These are phyloP conservation scores for Pipra filicauda DNA, from an alignment of 2,113 vertebrate species.

Conservation along the genomic window DNA sequence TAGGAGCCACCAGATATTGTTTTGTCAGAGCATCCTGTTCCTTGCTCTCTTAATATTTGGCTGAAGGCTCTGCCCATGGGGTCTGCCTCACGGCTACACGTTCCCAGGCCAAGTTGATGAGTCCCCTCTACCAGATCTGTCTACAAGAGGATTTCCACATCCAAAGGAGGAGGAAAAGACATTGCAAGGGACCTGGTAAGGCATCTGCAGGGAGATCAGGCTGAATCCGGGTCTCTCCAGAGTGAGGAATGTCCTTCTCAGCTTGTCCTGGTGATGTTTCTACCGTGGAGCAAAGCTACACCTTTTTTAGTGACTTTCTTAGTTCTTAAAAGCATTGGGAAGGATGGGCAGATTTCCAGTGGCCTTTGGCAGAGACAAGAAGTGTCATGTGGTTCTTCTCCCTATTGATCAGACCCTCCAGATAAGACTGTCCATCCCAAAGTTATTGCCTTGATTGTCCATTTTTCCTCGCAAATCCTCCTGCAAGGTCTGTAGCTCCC, in stretches of 20 bases:
- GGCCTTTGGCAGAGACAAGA: neutral
- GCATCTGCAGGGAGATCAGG: neutral
- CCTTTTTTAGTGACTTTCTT: neutral
- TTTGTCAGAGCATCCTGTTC: neutral
- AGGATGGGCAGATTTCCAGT: neutral
- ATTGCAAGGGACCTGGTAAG: neutral
- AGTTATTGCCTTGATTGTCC: neutral
- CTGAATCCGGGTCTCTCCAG: neutral
- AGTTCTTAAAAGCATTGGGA: neutral
- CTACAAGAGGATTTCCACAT: neutral
- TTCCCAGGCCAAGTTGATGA: neutral
- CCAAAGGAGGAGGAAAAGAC: neutral
- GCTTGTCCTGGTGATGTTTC: neutral
- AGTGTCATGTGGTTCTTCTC: neutral
- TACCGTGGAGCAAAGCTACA: neutral
- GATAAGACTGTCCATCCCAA: neutral
- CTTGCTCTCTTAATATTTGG: neutral
- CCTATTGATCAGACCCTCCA: neutral
- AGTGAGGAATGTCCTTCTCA: neutral
- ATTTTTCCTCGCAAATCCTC: neutral
- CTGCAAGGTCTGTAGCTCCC: neutral
- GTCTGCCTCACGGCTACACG: neutral
- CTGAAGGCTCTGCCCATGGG: fast-evolving
- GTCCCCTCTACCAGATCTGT: neutral
- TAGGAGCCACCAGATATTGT: neutral